Percentiles rank a stretch among this genome's conserved stretches.
Conservation (phyloP, 2,888 invertebrate genomes). For the Zele albiditarsus region DNA sequence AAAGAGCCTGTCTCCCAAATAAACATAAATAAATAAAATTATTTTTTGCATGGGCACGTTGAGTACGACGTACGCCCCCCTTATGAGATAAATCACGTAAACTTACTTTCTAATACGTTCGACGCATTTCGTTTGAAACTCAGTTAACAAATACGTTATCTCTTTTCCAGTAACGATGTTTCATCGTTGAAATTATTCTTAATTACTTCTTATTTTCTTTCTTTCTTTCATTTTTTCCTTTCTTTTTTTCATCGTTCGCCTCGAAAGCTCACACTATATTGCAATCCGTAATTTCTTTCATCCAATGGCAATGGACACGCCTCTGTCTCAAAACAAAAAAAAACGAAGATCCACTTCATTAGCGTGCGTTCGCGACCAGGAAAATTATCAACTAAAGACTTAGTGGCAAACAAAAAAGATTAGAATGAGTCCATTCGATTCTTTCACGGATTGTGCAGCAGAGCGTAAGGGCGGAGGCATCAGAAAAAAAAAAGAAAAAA, state of each 20-base stretch:
- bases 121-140: slow-evolving; percentile 23
- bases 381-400: not conserved
- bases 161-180: slow-evolving; percentile 31
- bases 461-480: not conserved
- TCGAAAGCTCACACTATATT: not conserved
- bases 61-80: slow-evolving; percentile 44
- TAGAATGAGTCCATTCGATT: slow-evolving; percentile 37
- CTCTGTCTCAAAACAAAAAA: slow-evolving; percentile 45
- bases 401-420: slow-evolving; percentile 40
- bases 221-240: not conserved
- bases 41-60: slow-evolving; percentile 52
- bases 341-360: slow-evolving; percentile 53
- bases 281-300: slow-evolving; percentile 24
- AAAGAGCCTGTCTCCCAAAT: slow-evolving; percentile 62
- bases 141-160: not conserved
- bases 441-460: not conserved
- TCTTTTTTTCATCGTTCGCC: not conserved
- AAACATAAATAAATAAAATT: slow-evolving; percentile 64
- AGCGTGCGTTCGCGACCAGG: slow-evolving; percentile 46
- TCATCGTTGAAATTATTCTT: slow-evolving; percentile 40
- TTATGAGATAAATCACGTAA: slow-evolving; percentile 55
- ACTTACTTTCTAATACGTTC: slow-evolving; percentile 47
- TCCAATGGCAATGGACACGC: slow-evolving; percentile 19
- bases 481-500: slow-evolving; percentile 15
- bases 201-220: slow-evolving; percentile 12